Evolutionary conservation across 1,140 invertebrate genomes (phyloP).

Genomic region (Brachionus asplanchnoidis): DNA sequence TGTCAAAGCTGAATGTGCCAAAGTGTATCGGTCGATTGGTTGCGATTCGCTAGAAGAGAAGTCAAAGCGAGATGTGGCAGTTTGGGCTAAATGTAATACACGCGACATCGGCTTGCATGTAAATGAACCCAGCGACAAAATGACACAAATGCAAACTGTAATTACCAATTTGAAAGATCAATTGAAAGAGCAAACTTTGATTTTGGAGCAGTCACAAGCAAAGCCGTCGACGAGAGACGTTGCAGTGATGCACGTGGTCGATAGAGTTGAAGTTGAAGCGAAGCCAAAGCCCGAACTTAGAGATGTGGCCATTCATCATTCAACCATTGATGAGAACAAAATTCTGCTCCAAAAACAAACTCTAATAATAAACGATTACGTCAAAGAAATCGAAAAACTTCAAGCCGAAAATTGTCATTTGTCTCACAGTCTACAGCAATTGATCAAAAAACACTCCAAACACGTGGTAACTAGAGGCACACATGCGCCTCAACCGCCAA

Average conservation of each 20-base stretch:
- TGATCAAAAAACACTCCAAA: conserved; percentile 36
- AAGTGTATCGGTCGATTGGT: conserved; percentile 10
- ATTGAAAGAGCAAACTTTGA: conserved; percentile 36
- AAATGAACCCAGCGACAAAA: background rate
- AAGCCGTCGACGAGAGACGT: conserved; percentile 23
- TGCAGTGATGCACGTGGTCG: conserved; percentile 35
- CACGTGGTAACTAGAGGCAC: conserved; percentile 36
- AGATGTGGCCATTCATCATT: conserved; percentile 41
- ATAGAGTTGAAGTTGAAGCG: background rate
- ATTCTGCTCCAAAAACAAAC: background rate
- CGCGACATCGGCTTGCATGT: background rate
- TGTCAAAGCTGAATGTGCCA: background rate
- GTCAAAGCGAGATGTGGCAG: background rate
- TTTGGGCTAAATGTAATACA: background rate
- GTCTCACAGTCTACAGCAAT: background rate
- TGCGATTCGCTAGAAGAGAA: conserved; percentile 23
- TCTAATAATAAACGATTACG: background rate
- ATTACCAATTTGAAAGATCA: conserved; percentile 34
- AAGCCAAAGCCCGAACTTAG: conserved; percentile 1
- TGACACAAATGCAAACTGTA: conserved; percentile 19
- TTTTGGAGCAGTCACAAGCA: background rate
- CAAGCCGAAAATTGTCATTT: conserved; percentile 4
- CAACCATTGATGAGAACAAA: conserved; percentile 14
- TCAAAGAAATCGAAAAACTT: conserved; percentile 26
- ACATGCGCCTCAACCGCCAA: background rate